Evolutionary conservation across 2,888 invertebrate genomes (phyloP).

Genomic region (Melinaea menophilus): DNA sequence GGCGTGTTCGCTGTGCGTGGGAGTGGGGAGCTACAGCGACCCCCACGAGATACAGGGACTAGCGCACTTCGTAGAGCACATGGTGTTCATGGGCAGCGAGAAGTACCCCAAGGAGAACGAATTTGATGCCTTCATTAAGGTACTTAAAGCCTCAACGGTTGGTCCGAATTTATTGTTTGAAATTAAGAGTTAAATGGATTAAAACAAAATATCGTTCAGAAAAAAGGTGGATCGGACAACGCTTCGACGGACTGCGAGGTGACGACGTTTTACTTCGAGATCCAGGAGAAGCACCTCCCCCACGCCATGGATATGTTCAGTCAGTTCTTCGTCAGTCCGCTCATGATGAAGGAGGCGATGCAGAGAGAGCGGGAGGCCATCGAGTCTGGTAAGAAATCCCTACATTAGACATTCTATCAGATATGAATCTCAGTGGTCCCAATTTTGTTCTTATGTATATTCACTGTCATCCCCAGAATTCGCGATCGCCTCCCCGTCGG

Average conservation of each 20-base stretch:
- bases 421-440: not conserved
- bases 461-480: conserved; percentile 79
- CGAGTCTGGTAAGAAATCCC: conserved; percentile 82
- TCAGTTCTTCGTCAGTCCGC: conserved; percentile 90
- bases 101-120: conserved; percentile 93
- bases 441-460: not conserved
- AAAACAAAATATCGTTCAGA: conserved; percentile 53
- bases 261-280: conserved; percentile 93
- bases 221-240: conserved; percentile 91
- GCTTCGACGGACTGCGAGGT: conserved; percentile 92
- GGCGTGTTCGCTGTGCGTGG: conserved; percentile 86
- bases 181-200: not conserved
- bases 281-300: conserved; percentile 86
- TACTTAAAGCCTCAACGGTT: conserved; percentile 34
- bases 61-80: conserved; percentile 92
- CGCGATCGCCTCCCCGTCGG: conserved; percentile 86
- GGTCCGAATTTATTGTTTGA: no score
- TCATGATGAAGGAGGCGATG: conserved; percentile 91
- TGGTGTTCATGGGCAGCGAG: conserved; percentile 96
- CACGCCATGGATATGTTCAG: conserved; percentile 91
- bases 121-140: conserved; percentile 87
- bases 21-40: conserved; percentile 89
- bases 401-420: no score
- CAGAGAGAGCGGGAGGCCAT: conserved; percentile 91
- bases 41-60: conserved; percentile 86